These are phyloP conservation scores for Melanotaenia trifasciata DNA, from an alignment of 2,797 vertebrate species.

Conservation along the genomic window DNA sequence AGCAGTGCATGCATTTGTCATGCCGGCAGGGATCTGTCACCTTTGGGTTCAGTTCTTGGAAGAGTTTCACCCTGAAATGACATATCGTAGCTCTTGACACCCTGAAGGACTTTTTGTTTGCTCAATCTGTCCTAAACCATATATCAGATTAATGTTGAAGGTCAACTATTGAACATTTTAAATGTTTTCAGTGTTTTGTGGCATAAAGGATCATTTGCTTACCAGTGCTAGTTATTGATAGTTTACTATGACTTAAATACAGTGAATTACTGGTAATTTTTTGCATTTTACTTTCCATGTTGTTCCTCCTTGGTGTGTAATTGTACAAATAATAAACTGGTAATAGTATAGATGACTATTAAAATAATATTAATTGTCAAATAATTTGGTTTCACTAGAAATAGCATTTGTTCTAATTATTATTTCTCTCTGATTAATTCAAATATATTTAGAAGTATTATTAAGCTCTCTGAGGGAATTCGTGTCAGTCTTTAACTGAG, in stretches of 20 bases:
- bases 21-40: slow-evolving; percentile 45
- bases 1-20: slow-evolving; percentile 39
- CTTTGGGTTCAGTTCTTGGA: slow-evolving; percentile 42
- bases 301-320: neutral
- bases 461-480: neutral
- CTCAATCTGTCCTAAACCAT: slow-evolving; percentile 38
- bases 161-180: slow-evolving; percentile 1
- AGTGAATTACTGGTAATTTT: neutral
- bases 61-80: slow-evolving; percentile 37
- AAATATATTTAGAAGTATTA: slow-evolving; percentile 5
- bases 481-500: slow-evolving; percentile 15
- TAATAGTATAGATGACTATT: neutral
- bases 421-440: neutral
- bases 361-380: neutral
- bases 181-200: neutral
- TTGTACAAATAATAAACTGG: neutral
- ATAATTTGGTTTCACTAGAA: neutral
- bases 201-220: neutral
- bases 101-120: slow-evolving; percentile 37
- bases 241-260: neutral
- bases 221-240: neutral
- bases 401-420: no score
- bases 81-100: slow-evolving; percentile 20
- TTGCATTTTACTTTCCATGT: neutral
- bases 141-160: slow-evolving; percentile 24